These are phyloP conservation scores for Temnothorax nylanderi DNA, from an alignment of 1,140 invertebrate genomes.

Conservation along the genomic window DNA sequence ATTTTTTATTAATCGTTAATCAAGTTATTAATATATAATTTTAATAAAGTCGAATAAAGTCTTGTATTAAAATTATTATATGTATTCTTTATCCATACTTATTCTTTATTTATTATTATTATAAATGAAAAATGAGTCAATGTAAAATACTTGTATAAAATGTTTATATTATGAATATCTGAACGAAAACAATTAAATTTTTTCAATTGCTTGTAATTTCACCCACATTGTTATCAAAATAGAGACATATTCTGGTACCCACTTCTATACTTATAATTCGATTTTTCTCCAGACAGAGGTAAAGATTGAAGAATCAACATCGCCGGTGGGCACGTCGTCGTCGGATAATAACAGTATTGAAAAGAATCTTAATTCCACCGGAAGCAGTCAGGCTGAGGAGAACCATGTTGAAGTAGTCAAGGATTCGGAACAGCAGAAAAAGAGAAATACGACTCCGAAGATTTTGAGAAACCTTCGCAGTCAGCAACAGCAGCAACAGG, in stretches of 20 bases:
- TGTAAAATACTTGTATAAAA: constrained; percentile 1
- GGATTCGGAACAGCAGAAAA: constrained; percentile 6
- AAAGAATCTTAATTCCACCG: constrained; percentile 79
- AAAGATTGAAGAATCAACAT: constrained; percentile 75
- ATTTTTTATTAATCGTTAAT: background rate
- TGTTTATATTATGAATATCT: background rate
- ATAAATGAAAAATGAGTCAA: background rate
- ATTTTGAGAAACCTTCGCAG: constrained; percentile 60
- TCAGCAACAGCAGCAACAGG: constrained; percentile 59
- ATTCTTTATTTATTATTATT: background rate
- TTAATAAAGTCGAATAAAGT: background rate
- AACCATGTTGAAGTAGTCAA: background rate
- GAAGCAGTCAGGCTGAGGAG: background rate
- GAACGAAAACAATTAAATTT: background rate
- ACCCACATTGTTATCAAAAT: background rate
- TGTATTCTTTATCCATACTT: background rate
- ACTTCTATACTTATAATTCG: constrained; percentile 73
- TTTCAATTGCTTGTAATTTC: constrained; percentile 30
- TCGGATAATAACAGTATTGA: constrained; percentile 79
- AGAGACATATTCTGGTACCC: constrained; percentile 60
- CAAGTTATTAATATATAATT: background rate
- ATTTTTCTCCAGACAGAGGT: constrained; percentile 77
- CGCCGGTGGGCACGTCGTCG: constrained; percentile 71
- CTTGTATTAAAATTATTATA: background rate
- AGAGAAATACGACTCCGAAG: constrained; percentile 44